Percentiles rank a stretch among this genome's conserved stretches.
These are phyloP conservation scores for Aproaerema taeniolella DNA, from an alignment of 2,888 invertebrate species.

Conservation along the genomic window DNA sequence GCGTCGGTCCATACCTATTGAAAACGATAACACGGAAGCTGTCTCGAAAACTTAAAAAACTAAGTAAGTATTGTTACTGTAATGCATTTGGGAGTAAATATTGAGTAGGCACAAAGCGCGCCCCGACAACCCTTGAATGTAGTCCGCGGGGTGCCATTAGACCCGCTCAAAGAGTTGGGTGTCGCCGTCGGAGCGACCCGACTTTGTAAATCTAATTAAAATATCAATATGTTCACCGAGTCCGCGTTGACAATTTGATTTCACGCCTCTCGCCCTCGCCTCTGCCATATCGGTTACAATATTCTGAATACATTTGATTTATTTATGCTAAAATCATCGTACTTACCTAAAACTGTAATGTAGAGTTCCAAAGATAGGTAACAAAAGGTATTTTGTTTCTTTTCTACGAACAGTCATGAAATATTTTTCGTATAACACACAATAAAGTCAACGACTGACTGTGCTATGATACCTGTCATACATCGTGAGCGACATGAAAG, in stretches of 20 bases:
- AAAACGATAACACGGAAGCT: conserved; percentile 77
- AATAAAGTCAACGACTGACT: conserved; percentile 52
- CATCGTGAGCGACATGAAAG: conserved; percentile 44
- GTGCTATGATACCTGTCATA: conserved; percentile 51
- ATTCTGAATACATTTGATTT: conserved; percentile 14
- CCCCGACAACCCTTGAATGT: conserved; percentile 69
- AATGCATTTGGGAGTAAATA: conserved; percentile 77
- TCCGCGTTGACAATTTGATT: conserved; percentile 72
- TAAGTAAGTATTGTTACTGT: conserved; percentile 72
- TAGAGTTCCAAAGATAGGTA: too few species aligned
- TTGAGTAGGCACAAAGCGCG: conserved; percentile 69
- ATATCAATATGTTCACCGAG: conserved; percentile 73
- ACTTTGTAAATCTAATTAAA: conserved; percentile 78
- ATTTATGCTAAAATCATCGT: neutral
- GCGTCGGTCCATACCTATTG: conserved; percentile 69
- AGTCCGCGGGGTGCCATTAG: conserved; percentile 75
- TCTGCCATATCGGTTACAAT: conserved; percentile 16
- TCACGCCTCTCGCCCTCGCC: conserved; percentile 58
- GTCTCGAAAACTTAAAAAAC: conserved; percentile 72
- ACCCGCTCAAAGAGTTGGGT: conserved; percentile 72
- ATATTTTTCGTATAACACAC: conserved; percentile 36
- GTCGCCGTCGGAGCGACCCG: conserved; percentile 46
- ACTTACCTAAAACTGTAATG: neutral
- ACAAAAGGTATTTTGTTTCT: neutral
- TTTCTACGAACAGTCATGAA: too few species aligned